Evolutionary conservation across 2,797 vertebrate species (phyloP), one percentile per base, ranked within the genome.

Genomic region (Poecilia velifera): DNA sequence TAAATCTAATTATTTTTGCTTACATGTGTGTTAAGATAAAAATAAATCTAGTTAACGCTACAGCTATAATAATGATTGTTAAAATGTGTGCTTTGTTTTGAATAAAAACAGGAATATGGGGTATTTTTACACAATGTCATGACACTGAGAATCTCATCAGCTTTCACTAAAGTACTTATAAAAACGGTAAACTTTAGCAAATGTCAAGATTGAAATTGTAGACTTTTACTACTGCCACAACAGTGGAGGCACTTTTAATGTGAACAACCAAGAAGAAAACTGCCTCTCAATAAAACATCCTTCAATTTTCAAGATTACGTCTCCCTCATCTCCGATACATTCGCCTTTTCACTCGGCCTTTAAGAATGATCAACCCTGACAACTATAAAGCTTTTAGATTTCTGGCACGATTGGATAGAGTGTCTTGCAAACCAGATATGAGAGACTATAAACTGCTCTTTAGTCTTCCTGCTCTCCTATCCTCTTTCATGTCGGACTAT

Each of bases 401-500:
- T 71, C 45, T 75, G 77, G 22, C n/a, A n/a, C 12, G 53, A 53
- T 39, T 46, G 74, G 75, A 66, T 3, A 77, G 36, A 28, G 18
- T 4, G 41, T 43, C 47, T 74, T 62, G 36, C 62, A 76, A 82
- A 74, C 53, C 68, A 62, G 57, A 45, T 79, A 64, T 45, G 46
- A 55, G 73, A 72, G 62, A 25, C 43, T 68, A 75, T 53, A 59
- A 70, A 70, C 46, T 34, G 43, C 83, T 84, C 81, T 90, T 89
- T 78, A 72, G 80, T 88, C 87, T 85, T 85, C 81, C 85, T 81
- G 66, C 89, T 88, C 82, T 85, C 86, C 90, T 89, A 80, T 93
- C 91, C 84, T 84, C 89, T 92, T 93, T 91, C 91, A 92, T 91
- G 90, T 91, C 72, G 0, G 79, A 88, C 91, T 93, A 92, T 93